Evolutionary conservation across 2,797 vertebrate genomes (phyloP).

Genomic region (Xenentodon cancila): DNA sequence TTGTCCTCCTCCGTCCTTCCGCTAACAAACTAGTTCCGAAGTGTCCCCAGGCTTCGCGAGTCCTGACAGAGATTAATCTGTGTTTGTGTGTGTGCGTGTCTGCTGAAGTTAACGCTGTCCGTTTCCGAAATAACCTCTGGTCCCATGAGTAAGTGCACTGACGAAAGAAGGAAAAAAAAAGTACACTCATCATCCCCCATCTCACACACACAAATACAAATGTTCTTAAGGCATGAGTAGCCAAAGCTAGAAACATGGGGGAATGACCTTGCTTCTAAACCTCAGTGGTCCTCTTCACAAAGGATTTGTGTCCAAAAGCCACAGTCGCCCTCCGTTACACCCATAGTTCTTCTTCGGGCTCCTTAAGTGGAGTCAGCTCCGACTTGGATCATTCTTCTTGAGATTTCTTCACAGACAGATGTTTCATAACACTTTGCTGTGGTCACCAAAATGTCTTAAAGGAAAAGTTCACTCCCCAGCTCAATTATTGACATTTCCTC

Average conservation of each 20-base stretch:
- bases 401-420: slow-evolving; percentile 17
- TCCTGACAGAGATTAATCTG: slow-evolving; percentile 71
- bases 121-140: slow-evolving; percentile 66
- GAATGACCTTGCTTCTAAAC: slow-evolving; percentile 69
- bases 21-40: slow-evolving; percentile 50
- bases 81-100: slow-evolving; percentile 43
- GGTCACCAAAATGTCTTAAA: slow-evolving; percentile 20
- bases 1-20: slow-evolving; percentile 54
- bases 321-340: slow-evolving; percentile 43
- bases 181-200: slow-evolving; percentile 24
- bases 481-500: neutral
- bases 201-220: slow-evolving; percentile 31
- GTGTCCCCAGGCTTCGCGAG: slow-evolving; percentile 54
- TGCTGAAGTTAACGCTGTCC: slow-evolving; percentile 67
- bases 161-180: slow-evolving; percentile 29
- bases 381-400: slow-evolving; percentile 26
- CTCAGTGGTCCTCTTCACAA: slow-evolving; percentile 59
- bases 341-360: slow-evolving; percentile 32
- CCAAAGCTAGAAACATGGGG: slow-evolving; percentile 46
- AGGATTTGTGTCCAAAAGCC: slow-evolving; percentile 64
- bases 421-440: slow-evolving; percentile 45
- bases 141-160: slow-evolving; percentile 71
- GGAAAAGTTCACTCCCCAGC: neutral
- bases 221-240: slow-evolving; percentile 67
- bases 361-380: slow-evolving; percentile 40